Percentiles rank a stretch among this genome's conserved stretches.
Evolutionary conservation across 1,140 invertebrate species (phyloP).

Genomic region (Coptotermes formosanus): DNA sequence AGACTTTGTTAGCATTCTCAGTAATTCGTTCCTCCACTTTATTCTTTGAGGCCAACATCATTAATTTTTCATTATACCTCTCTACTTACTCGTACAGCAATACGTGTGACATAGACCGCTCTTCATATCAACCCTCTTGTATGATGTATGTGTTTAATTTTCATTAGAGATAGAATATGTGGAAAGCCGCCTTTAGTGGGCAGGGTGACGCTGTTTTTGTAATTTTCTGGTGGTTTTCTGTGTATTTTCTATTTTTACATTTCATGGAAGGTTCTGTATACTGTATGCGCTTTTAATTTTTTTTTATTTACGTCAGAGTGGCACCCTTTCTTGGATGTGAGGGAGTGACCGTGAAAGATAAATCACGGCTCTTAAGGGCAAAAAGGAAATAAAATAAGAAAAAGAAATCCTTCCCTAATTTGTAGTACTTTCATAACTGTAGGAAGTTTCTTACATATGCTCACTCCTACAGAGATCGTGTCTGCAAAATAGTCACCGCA

Average conservation of each 20-base stretch:
- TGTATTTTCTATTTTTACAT: constrained; percentile 11
- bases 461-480: not conserved
- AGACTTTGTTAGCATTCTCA: too few species aligned
- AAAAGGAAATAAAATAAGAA: not conserved
- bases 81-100: too few species aligned
- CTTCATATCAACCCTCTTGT: not conserved
- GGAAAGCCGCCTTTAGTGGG: not conserved
- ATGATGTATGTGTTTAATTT: not conserved
- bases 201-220: not conserved
- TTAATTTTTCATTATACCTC: too few species aligned
- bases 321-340: not conserved
- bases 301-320: not conserved
- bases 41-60: too few species aligned
- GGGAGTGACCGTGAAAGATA: not conserved
- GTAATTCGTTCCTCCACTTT: too few species aligned
- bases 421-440: not conserved
- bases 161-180: not conserved
- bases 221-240: constrained; percentile 1
- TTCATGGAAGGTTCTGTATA: constrained; percentile 2
- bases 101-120: not conserved
- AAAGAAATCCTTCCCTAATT: not conserved
- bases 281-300: not conserved
- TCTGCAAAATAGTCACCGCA: not conserved
- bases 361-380: not conserved
- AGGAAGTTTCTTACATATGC: not conserved